Conservation (phyloP, 2,113 vertebrate species). For the Caranx ignobilis region DNA sequence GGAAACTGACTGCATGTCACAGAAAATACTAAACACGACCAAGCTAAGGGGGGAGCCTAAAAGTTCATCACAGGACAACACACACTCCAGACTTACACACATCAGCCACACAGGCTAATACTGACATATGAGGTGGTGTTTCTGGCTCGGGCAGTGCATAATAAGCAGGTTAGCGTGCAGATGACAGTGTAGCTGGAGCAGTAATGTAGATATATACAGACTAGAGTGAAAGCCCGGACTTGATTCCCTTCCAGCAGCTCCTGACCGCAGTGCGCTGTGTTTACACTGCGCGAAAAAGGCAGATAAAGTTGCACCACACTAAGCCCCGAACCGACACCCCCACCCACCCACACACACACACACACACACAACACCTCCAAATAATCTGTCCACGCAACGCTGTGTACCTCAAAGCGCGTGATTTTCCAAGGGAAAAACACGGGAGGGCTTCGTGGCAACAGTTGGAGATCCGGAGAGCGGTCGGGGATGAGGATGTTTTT, state of each 20-base stretch:
- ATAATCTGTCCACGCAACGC: background rate
- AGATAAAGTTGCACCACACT: slow-evolving; percentile 76
- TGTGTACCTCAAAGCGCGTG: background rate
- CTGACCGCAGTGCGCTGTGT: slow-evolving; percentile 81
- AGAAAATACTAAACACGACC: background rate
- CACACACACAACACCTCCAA: background rate
- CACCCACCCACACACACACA: no score
- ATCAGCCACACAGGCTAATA: background rate
- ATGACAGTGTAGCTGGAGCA: background rate
- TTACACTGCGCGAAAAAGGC: slow-evolving; percentile 59
- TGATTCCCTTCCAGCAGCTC: slow-evolving; percentile 67
- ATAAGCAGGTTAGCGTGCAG: background rate
- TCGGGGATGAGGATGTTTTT: slow-evolving; percentile 38
- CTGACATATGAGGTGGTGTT: background rate
- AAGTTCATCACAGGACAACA: background rate
- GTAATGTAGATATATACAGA: slow-evolving; percentile 5
- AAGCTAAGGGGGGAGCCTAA: background rate
- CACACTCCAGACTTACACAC: background rate
- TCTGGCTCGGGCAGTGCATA: background rate
- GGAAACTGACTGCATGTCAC: background rate
- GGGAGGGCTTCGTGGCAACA: slow-evolving; percentile 74
- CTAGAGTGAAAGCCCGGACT: slow-evolving; percentile 30
- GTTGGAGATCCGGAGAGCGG: slow-evolving; percentile 72
- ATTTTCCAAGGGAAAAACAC: background rate
- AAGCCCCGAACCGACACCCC: slow-evolving; percentile 18